Conservation (phyloP, 2,797 vertebrate genomes). For the Lepidocolaptes lacrymiger region DNA sequence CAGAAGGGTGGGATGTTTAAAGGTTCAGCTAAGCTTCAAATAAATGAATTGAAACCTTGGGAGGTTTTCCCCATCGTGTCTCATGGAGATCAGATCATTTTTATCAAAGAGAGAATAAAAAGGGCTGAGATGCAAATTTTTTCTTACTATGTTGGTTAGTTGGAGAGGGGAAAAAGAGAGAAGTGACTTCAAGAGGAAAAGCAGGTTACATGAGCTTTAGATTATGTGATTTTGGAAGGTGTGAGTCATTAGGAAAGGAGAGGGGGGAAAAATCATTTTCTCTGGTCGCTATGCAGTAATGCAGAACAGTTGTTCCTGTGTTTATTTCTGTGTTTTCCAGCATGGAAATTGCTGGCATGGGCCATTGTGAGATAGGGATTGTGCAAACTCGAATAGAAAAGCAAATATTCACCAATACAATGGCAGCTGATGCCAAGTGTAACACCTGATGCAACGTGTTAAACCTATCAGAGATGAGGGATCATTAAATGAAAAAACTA, state of each 20-base stretch:
- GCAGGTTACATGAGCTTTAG: constrained; percentile 26
- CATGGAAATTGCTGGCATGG: constrained; percentile 47
- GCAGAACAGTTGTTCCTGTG: constrained; percentile 63
- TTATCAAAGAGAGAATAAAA: constrained; percentile 8
- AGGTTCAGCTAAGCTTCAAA: constrained; percentile 43
- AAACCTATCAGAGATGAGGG: not conserved
- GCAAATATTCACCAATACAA: constrained; percentile 40
- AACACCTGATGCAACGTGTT: constrained; percentile 7
- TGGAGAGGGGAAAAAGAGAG: not conserved
- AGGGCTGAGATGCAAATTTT: not conserved
- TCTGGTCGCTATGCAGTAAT: constrained; percentile 48
- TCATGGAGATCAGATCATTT: not conserved
- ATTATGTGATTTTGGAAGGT: constrained; percentile 56
- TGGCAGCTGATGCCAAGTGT: constrained; percentile 41
- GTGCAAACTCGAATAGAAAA: constrained; percentile 49
- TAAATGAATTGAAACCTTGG: constrained; percentile 24
- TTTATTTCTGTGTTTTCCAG: constrained; percentile 71
- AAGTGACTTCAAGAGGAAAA: constrained; percentile 18
- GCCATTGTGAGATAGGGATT: constrained; percentile 31
- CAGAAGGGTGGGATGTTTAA: constrained; percentile 1
- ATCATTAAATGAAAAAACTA: not conserved
- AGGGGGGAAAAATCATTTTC: not conserved
- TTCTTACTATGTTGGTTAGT: not conserved
- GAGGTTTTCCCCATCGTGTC: not conserved
- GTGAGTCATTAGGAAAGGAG: constrained; percentile 63